Evolutionary conservation across 2,797 vertebrate genomes (phyloP), one percentile per base, ranked within the genome.

Genomic region (Scarus forsteni): DNA sequence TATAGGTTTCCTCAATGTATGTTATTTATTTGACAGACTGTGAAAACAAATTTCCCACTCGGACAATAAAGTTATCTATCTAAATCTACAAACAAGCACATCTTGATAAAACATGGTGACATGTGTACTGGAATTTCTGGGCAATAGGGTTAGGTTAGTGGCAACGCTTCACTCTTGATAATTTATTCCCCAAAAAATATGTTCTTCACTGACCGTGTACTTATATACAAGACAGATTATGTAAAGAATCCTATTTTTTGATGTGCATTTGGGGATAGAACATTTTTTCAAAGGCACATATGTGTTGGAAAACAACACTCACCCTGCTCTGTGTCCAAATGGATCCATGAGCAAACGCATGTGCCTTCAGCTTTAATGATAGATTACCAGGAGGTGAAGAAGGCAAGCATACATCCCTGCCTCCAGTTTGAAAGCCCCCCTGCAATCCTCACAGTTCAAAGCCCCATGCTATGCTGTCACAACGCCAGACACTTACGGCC

Each of bases 401-500:
- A 46, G 53, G 72, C 63, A 65, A 46, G 19, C 58, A 15, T 50
- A 10, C n/a, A 55, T 43, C 70, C 67, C 69, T 39, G 16, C 62
- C 63, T 70, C 72, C 60, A 62, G 71, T 55, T 43, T 27, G 12
- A 65, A 44, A 49, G 34, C 40, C 2, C 57, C 77, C 60, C 10
- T 9, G 55, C 36, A 40, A 51, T 49, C 40, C 70, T 69, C 14
- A 18, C 60, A 70, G 48, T 58, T 58, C 12, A 52, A 59, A 45
- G 42, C 83, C 78, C 67, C 61, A 76, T 64, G 65, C 78, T 82
- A 60, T 3, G 73, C 73, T 79, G 79, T 56, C 71, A 80, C 3
- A 14, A 64, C 59, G 80, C 80, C 88, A 86, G 79, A 50, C 67
- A 59, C 60, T 70, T 59, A 70, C 73, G 86, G 58, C 60, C 62